Conservation (phyloP, 2,113 vertebrate species). For the Laterallus jamaicensis region DNA sequence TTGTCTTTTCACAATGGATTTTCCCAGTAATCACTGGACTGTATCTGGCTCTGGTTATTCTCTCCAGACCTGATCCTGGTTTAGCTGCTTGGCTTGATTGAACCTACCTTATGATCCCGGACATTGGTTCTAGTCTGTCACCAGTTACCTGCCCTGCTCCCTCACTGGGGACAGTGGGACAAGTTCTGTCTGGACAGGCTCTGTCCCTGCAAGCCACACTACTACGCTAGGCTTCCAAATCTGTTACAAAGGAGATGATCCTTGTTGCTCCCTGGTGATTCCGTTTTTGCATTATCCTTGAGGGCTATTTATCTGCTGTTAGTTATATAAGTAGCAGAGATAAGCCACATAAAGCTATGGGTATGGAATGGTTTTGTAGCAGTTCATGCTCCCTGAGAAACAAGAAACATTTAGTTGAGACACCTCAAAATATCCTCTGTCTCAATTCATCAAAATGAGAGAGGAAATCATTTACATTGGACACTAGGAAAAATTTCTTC, state of each 20-base stretch:
- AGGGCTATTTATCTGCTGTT: not conserved
- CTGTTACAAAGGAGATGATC: not conserved
- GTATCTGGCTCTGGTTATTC: not conserved
- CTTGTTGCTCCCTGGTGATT: not conserved
- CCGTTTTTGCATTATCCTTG: not conserved
- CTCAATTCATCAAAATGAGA: not conserved
- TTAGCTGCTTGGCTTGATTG: not conserved
- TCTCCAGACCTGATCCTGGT: not conserved
- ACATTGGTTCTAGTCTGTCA: not conserved
- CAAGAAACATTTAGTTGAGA: not conserved
- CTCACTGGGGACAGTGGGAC: not conserved
- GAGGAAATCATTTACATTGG: not conserved
- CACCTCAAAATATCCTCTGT: not conserved
- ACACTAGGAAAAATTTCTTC: no score
- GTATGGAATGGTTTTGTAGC: not conserved
- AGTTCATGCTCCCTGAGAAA: not conserved
- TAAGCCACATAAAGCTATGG: not conserved
- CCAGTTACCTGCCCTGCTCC: not conserved
- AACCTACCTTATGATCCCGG: not conserved
- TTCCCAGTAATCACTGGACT: not conserved
- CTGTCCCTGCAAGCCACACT: not conserved
- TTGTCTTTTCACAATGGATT: not conserved
- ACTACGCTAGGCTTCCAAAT: not conserved
- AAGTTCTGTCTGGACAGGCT: not conserved
- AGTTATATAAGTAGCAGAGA: not conserved